Conservation (phyloP, 2,113 vertebrate species). For the Carlito syrichta region DNA sequence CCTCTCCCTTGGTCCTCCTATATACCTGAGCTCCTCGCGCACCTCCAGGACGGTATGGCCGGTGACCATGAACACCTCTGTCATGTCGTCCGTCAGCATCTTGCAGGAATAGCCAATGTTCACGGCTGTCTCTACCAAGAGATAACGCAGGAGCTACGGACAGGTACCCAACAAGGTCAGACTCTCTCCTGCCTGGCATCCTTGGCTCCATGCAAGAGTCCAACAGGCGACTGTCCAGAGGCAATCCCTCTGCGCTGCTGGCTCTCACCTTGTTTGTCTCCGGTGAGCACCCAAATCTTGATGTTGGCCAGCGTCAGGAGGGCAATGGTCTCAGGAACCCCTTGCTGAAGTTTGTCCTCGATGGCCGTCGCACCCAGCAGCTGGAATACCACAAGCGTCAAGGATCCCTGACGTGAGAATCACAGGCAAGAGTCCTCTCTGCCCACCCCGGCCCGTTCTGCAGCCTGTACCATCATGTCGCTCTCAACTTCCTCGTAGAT, state of each 20-base stretch:
- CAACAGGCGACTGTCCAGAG: accelerated
- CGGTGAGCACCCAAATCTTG: slow-evolving; percentile 97
- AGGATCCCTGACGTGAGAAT: background rate
- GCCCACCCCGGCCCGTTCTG: background rate
- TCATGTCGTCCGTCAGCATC: slow-evolving; percentile 95
- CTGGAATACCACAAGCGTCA: slow-evolving; percentile 68
- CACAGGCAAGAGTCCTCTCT: accelerated
- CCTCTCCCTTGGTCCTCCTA: background rate
- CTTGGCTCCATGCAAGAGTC: background rate
- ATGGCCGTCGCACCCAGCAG: slow-evolving; percentile 94
- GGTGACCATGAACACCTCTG: slow-evolving; percentile 91
- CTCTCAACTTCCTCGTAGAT: slow-evolving; percentile 94
- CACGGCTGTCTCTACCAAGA: slow-evolving; percentile 90
- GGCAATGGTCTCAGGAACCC: slow-evolving; percentile 94
- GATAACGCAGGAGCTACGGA: background rate
- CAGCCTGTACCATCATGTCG: slow-evolving; percentile 90
- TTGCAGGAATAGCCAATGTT: slow-evolving; percentile 97
- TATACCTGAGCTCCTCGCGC: slow-evolving; percentile 92
- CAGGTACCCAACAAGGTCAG: background rate
- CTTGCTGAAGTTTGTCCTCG: slow-evolving; percentile 95
- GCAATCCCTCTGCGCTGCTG: background rate
- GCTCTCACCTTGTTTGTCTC: slow-evolving; percentile 94
- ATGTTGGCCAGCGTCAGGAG: slow-evolving; percentile 94
- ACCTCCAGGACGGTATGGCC: slow-evolving; percentile 94
- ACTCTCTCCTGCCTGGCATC: background rate